Evolutionary conservation across 2,888 invertebrate species (phyloP), one percentile per base, ranked within the genome.

Genomic region (Stramonita haemastoma): DNA sequence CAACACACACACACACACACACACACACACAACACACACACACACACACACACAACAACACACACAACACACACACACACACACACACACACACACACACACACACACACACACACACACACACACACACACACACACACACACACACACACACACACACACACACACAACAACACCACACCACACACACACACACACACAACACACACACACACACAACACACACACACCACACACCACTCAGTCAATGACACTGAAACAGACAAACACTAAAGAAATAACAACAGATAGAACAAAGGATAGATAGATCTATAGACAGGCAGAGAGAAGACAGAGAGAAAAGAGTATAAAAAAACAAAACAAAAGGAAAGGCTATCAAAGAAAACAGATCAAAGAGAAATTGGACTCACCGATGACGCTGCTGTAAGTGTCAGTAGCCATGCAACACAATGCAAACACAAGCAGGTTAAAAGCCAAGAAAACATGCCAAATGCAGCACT

Each of bases 81-180:
- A 8, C 57, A 57, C 57, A 8, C 57, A 57, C 57, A 8, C 8
- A 57, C 57, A 57, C 57, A 57, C 57, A 57, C 57, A 57, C 57
- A 13, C 11, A 22, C 6, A 22, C 70, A 70, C 70, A 70, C 70
- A 70, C 70, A 70, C 70, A 70, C 70, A 70, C 70, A 70, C 57
- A 57, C 15, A 57, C 57, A 57, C 57, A 57, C 57, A 13, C 11
- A 13, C 57, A 57, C 57, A 57, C 70, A 70, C 70, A 70, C 79
- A 79, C 79, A 79, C 79, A 79, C 79, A 79, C 79, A 79, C 79
- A 32, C 32, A 32, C 79, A 79, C 79, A 79, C 79, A 79, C 79
- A 13, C 79, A 79, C 79, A 79, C 32, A 34, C 79, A 5, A 29
- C 0, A 13, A 32, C 2, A 32, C 32, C n/a, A n/a, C n/a, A n/a